Percentiles rank a stretch among this genome's conserved stretches.
phyloP scores from a whole-genome alignment of 2,797 vertebrate species.

The Acanthurus tractus region DNA sequence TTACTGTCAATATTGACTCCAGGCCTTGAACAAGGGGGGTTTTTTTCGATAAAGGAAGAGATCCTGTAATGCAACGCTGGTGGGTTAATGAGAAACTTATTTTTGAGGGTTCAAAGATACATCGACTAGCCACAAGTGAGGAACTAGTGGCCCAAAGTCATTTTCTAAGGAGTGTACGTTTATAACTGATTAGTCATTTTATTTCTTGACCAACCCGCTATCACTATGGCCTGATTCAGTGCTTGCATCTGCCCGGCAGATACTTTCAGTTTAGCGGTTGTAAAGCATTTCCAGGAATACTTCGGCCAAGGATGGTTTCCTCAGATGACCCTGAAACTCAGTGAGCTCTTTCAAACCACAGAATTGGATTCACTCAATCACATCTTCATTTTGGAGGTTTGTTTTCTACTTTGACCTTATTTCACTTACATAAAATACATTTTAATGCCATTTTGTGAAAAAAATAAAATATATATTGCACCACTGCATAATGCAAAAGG shows the following conservation, averaged over 20 bases:
- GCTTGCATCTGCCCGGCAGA: constrained; percentile 50
- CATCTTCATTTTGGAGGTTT: constrained; percentile 20
- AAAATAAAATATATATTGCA: not conserved
- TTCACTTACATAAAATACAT: not conserved
- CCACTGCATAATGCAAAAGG: not conserved
- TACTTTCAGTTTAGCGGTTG: constrained; percentile 60
- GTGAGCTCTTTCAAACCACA: constrained; percentile 21
- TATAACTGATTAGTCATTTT: constrained; percentile 74
- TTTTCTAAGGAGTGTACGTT: constrained; percentile 62
- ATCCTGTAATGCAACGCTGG: not conserved
- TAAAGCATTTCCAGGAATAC: constrained; percentile 66
- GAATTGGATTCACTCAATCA: constrained; percentile 7
- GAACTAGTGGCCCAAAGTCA: constrained; percentile 51
- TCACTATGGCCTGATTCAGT: constrained; percentile 53
- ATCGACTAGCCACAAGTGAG: constrained; percentile 24
- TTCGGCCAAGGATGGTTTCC: constrained; percentile 15
- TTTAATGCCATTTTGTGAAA: not conserved
- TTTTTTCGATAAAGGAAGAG: constrained; percentile 19
- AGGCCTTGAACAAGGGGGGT: constrained; percentile 26
- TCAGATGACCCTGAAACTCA: constrained; percentile 31
- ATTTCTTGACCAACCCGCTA: constrained; percentile 51
- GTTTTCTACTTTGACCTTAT: constrained; percentile 25
- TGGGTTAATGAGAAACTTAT: constrained; percentile 62
- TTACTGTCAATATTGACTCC: constrained; percentile 60
- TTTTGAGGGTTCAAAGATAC: constrained; percentile 56